These are phyloP conservation scores for Deilephila elpenor DNA, from an alignment of 2,888 invertebrate species.

Conservation along the genomic window DNA sequence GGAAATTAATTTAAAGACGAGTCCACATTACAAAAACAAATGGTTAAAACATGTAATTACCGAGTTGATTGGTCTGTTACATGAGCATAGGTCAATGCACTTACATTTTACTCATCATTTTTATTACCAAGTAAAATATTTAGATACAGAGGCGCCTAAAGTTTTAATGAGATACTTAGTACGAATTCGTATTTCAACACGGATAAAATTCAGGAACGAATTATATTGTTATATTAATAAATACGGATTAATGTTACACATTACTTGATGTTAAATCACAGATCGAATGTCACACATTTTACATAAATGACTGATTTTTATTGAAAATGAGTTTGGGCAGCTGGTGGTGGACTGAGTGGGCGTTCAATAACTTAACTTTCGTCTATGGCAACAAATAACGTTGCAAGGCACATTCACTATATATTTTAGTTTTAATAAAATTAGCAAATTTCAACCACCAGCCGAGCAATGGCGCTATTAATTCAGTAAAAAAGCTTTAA, in stretches of 20 bases:
- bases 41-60: constrained; percentile 14
- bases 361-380: neutral
- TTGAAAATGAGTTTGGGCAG: constrained; percentile 4
- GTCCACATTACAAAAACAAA: neutral
- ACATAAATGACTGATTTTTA: constrained; percentile 28
- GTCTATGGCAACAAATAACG: constrained; percentile 6
- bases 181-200: neutral
- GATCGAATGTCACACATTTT: constrained; percentile 21
- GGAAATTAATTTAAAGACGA: constrained; percentile 20
- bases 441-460: neutral
- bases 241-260: constrained; percentile 11
- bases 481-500: constrained; percentile 36
- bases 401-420: constrained; percentile 22
- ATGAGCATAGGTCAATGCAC: neutral
- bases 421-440: neutral
- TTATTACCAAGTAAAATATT: neutral
- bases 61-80: constrained; percentile 2
- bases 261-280: constrained; percentile 18
- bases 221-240: neutral
- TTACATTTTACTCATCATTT: neutral
- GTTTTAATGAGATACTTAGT: neutral
- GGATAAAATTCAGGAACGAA: neutral
- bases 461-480: neutral
- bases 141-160: neutral
- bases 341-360: neutral